A percentile compares a stretch with the other conserved stretches of the same genome.
Evolutionary conservation across 1,140 invertebrate species (phyloP).

Genomic region (Drosophila nigrodunni): DNA sequence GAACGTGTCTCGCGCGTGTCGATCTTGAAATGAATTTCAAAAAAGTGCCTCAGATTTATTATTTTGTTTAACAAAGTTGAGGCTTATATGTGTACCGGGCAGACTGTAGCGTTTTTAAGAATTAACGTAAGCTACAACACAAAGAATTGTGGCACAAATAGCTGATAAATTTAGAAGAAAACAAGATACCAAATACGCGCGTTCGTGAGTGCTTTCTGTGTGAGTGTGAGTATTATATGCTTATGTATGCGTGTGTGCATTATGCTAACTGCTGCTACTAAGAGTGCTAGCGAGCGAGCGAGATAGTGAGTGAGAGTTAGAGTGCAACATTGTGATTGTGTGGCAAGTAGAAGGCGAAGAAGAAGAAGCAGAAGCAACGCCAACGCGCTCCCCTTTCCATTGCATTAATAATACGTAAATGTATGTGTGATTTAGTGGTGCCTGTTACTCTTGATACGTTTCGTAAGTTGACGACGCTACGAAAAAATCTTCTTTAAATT

Average conservation of each 20-base stretch:
- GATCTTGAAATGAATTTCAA: constrained; percentile 40
- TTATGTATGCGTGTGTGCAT: constrained; percentile 56
- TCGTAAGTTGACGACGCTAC: constrained; percentile 47
- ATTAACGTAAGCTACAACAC: constrained; percentile 18
- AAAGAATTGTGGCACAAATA: constrained; percentile 32
- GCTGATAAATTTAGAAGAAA: constrained; percentile 58
- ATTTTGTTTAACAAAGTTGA: constrained; percentile 29
- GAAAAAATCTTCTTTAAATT: constrained; percentile 45
- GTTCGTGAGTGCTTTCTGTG: constrained; percentile 24
- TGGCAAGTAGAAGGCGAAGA: constrained; percentile 59
- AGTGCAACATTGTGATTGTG: constrained; percentile 61
- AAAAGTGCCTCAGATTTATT: constrained; percentile 6
- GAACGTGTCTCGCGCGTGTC: constrained; percentile 38
- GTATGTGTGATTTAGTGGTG: constrained; percentile 20
- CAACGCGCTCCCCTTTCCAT: constrained; percentile 48
- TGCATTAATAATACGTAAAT: constrained; percentile 32
- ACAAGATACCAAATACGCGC: constrained; percentile 53
- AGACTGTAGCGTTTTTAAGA: constrained; percentile 25
- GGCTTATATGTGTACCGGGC: constrained; percentile 29
- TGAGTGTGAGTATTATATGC: constrained; percentile 51
- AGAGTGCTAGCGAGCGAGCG: constrained; percentile 60
- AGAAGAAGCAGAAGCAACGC: constrained; percentile 48
- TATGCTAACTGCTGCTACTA: constrained; percentile 57
- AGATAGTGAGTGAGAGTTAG: constrained; percentile 57
- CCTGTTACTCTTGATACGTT: constrained; percentile 47